Percentiles rank a stretch among this genome's conserved stretches.
These are phyloP conservation scores for Ceyx cyanopectus DNA, from an alignment of 2,113 vertebrate genomes.

Conservation along the genomic window DNA sequence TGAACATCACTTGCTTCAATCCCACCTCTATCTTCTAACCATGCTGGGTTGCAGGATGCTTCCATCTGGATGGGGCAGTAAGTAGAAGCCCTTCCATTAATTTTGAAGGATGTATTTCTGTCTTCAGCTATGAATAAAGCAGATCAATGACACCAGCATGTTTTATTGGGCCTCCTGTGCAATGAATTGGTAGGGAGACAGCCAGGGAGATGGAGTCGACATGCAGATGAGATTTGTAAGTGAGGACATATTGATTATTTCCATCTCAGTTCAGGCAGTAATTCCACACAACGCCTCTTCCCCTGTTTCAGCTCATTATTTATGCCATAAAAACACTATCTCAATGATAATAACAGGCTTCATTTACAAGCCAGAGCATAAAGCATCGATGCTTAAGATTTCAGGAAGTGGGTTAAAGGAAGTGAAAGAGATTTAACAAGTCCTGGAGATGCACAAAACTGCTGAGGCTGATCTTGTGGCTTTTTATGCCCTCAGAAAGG, in stretches of 20 bases:
- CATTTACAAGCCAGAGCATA: conserved; percentile 81
- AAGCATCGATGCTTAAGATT: conserved; percentile 76
- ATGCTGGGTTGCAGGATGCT: not conserved
- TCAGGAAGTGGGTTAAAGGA: conserved; percentile 73
- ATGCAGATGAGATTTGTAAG: conserved; percentile 86
- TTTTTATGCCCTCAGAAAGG: conserved; percentile 63
- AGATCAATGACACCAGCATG: conserved; percentile 80
- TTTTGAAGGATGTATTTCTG: conserved; percentile 81
- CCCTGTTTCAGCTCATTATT: conserved; percentile 83
- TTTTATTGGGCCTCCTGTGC: conserved; percentile 78
- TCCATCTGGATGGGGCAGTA: conserved; percentile 35
- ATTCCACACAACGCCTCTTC: conserved; percentile 76
- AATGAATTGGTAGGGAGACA: conserved; percentile 82
- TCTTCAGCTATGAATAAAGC: conserved; percentile 79
- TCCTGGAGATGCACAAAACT: conserved; percentile 70
- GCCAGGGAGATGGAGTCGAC: conserved; percentile 78
- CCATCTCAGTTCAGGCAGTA: conserved; percentile 81
- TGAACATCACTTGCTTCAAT: not conserved
- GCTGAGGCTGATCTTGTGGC: conserved; percentile 66
- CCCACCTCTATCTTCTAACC: not conserved
- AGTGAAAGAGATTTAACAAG: conserved; percentile 76
- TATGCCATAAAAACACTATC: conserved; percentile 84
- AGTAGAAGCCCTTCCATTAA: conserved; percentile 70
- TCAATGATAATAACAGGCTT: conserved; percentile 83
- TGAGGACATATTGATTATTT: conserved; percentile 85